Evolutionary conservation across 2,888 invertebrate genomes (phyloP).

Genomic region (Trichogramma evanescens): DNA sequence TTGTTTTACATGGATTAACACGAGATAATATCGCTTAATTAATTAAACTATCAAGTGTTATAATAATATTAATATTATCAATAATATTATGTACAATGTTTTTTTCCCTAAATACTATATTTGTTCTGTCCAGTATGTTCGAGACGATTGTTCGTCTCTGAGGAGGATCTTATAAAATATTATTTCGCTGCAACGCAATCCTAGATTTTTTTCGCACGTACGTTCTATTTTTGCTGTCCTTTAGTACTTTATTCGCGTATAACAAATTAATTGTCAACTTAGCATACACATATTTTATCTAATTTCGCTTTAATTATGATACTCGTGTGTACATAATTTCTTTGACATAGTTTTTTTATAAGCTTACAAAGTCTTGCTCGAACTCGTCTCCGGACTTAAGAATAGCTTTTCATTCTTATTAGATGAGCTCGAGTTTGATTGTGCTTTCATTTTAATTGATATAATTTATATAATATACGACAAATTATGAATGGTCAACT

Average conservation of each 20-base stretch:
- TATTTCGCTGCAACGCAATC: slow-evolving; percentile 12
- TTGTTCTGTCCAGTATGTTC: slow-evolving; percentile 33
- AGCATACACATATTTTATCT: slow-evolving; percentile 15
- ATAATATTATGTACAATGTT: slow-evolving; percentile 44
- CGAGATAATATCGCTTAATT: slow-evolving; percentile 36
- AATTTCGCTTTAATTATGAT: slow-evolving; percentile 11
- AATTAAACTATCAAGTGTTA: slow-evolving; percentile 43
- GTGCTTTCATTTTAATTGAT: slow-evolving; percentile 5
- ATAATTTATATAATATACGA: slow-evolving; percentile 26
- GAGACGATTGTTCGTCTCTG: slow-evolving; percentile 24
- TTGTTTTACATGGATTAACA: slow-evolving; percentile 36
- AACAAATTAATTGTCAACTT: slow-evolving; percentile 18
- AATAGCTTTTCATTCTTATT: slow-evolving; percentile 12
- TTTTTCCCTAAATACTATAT: slow-evolving; percentile 27
- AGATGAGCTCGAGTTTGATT: slow-evolving; percentile 11
- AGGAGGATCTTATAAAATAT: slow-evolving; percentile 20
- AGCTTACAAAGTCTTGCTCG: slow-evolving; percentile 24
- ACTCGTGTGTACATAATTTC: slow-evolving; percentile 20
- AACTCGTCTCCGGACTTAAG: slow-evolving; percentile 14
- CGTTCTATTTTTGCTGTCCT: slow-evolving; percentile 3
- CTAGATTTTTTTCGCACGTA: slow-evolving; percentile 10
- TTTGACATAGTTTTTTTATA: slow-evolving; percentile 16
- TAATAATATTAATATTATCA: slow-evolving; percentile 38
- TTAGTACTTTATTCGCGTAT: slow-evolving; percentile 2
- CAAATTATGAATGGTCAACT: slow-evolving; percentile 28